Conservation (phyloP, 2,888 invertebrate genomes). For the Seira musarum region DNA sequence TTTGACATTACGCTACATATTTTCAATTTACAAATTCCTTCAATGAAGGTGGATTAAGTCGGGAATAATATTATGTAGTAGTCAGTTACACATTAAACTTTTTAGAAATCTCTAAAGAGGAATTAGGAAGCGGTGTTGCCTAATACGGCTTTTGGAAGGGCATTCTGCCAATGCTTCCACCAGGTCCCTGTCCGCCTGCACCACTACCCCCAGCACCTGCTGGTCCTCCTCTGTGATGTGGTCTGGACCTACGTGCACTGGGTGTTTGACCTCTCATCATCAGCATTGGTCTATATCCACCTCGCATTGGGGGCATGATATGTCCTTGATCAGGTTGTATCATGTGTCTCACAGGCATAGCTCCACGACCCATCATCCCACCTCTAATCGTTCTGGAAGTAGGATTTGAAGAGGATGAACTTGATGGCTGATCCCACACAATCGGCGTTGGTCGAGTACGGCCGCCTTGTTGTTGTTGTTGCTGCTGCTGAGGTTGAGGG, state of each 20-base stretch:
- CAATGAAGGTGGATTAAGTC: too few species aligned
- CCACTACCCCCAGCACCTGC: constrained; percentile 31
- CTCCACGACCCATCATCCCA: constrained; percentile 49
- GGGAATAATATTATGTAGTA: too few species aligned
- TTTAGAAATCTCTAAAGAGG: too few species aligned
- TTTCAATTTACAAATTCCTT: too few species aligned
- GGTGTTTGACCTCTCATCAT: constrained; percentile 52
- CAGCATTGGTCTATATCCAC: constrained; percentile 59
- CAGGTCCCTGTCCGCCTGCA: constrained; percentile 19
- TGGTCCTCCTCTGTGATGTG: constrained; percentile 60
- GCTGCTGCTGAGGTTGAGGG: constrained; percentile 58
- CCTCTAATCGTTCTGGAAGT: constrained; percentile 35
- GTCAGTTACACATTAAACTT: too few species aligned
- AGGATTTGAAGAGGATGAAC: constrained; percentile 57
- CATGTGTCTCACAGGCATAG: constrained; percentile 44
- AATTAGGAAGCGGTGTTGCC: not conserved
- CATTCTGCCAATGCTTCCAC: constrained; percentile 48
- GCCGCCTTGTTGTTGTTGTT: constrained; percentile 48
- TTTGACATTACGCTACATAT: too few species aligned
- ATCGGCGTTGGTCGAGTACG: constrained; percentile 67
- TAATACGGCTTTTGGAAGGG: constrained; percentile 55
- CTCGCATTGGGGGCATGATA: constrained; percentile 47
- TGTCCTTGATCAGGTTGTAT: constrained; percentile 51
- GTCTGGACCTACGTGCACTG: constrained; percentile 67
- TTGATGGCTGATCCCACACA: constrained; percentile 69